Evolutionary conservation across 2,113 vertebrate species (phyloP), one percentile per base, ranked within the genome.

Genomic region (Paedocypris sp.): DNA sequence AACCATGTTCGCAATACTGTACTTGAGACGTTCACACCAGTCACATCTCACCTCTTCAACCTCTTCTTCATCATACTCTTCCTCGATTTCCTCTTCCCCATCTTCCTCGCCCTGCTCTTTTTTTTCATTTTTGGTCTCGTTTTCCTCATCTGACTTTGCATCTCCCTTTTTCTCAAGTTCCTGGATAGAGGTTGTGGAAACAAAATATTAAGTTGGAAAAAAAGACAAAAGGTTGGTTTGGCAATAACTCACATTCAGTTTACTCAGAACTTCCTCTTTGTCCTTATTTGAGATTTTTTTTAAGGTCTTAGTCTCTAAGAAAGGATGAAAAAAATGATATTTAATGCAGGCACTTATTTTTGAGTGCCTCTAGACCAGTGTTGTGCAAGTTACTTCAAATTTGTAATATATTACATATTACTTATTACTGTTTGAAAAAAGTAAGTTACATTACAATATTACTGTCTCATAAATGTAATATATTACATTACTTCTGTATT

Each of bases 41-140:
- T n/a, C n/a, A n/a, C n/a, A n/a, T n/a, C n/a, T 39, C 71, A 94
- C 89, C 85, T 92, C 89, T 74, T 94, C 89, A 3, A 86, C 54
- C 6, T 90, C 89, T 46, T 93, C 90, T 63, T 94, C 90, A 1
- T 94, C 86, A 7, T 81, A 85, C 4, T 89, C 89, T 51, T 67
- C 79, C 31, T 86, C 88, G 13, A 79, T 73, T 1, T 89, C 88
- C 1, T 85, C 83, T n/a, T 85, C 86, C 0, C 82, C 86, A 1
- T 74, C 80, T 12, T 88, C 78, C 1, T 79, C 79, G 1, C 69
- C 75, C 1, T 72, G 62, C 22, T 77, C 77, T 11, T 78, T 83
- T 67, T 67, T 61, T 0, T 87, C 85, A 1, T 83, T 78, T 7
- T 85, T 79, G 66, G 88, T 85, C 29, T 89, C 85, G 25, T 88